Percentiles rank a stretch among this genome's conserved stretches.
Conservation (phyloP, 1,140 invertebrate genomes). For the Neodiprion pinetum region DNA sequence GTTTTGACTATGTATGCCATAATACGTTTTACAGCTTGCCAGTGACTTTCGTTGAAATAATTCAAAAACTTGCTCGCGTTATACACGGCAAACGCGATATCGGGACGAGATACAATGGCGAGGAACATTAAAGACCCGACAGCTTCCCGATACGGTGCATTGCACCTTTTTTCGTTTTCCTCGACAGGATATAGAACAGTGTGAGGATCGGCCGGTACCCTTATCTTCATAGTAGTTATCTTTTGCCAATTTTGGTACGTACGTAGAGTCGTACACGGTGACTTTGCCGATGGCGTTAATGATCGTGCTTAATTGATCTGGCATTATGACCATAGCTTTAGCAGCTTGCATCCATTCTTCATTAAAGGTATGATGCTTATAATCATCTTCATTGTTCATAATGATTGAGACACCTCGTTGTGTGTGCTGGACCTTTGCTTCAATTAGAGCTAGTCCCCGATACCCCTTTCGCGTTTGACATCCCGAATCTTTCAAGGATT, state of each 20-base stretch:
- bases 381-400: not conserved
- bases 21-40: slow-evolving; percentile 9
- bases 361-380: not conserved
- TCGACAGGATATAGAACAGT: not conserved
- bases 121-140: slow-evolving; percentile 9
- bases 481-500: not conserved
- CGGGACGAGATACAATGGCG: slow-evolving; percentile 18
- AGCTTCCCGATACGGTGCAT: slow-evolving; percentile 19
- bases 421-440: not conserved
- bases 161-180: not conserved
- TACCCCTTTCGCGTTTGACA: not conserved
- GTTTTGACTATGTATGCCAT: too few relatives aligned
- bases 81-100: slow-evolving; percentile 24
- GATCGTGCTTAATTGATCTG: not conserved
- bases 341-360: not conserved
- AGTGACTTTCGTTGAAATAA: slow-evolving; percentile 15
- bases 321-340: not conserved
- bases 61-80: slow-evolving; percentile 25
- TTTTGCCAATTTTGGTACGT: not conserved
- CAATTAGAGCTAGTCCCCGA: not conserved
- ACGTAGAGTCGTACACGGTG: too few relatives aligned
- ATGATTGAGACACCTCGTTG: too few relatives aligned
- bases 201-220: slow-evolving; percentile 14
- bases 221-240: slow-evolving; percentile 9
- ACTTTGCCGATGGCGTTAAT: slow-evolving; percentile 4